Evolutionary conservation across 2,888 invertebrate genomes (phyloP).

Genomic region (Caenorhabditis sulstoni): DNA sequence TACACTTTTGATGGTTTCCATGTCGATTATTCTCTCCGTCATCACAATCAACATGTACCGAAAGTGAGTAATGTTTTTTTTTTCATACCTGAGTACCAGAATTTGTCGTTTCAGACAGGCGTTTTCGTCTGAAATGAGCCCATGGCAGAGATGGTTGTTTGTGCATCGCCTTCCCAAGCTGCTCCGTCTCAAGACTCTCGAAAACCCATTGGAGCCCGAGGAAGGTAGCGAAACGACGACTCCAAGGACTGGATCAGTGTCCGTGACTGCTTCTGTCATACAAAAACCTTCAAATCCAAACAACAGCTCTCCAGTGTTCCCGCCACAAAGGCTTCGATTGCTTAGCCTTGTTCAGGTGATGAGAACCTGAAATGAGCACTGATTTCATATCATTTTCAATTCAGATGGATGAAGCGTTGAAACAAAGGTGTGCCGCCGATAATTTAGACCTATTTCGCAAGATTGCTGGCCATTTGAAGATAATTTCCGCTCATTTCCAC

Average conservation of each 20-base stretch:
- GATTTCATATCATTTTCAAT: slow-evolving; percentile 3
- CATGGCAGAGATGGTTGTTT: slow-evolving; percentile 72
- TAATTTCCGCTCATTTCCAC: slow-evolving; percentile 69
- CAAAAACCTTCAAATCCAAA: slow-evolving; percentile 29
- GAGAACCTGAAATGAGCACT: not conserved
- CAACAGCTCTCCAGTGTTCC: slow-evolving; percentile 60
- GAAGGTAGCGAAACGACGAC: slow-evolving; percentile 53
- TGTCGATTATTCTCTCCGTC: slow-evolving; percentile 93
- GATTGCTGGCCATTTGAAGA: slow-evolving; percentile 67
- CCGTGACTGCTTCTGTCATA: slow-evolving; percentile 42
- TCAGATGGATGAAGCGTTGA: slow-evolving; percentile 69
- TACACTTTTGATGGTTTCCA: slow-evolving; percentile 96
- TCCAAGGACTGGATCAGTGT: slow-evolving; percentile 56
- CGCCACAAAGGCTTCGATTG: slow-evolving; percentile 57
- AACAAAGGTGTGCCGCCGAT: slow-evolving; percentile 61
- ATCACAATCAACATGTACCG: slow-evolving; percentile 96
- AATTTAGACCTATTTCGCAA: slow-evolving; percentile 65
- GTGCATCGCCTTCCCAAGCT: slow-evolving; percentile 65
- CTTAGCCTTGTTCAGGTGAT: slow-evolving; percentile 61
- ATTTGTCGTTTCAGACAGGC: slow-evolving; percentile 63
- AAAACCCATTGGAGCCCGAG: slow-evolving; percentile 38
- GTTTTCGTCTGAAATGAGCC: slow-evolving; percentile 67
- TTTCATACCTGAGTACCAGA: not conserved
- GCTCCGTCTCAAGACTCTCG: slow-evolving; percentile 57
- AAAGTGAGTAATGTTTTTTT: slow-evolving; percentile 86